Base-by-base conservation (phyloP, 2,113 vertebrate genomes). In the Phrynosoma blainvillii region DNA sequence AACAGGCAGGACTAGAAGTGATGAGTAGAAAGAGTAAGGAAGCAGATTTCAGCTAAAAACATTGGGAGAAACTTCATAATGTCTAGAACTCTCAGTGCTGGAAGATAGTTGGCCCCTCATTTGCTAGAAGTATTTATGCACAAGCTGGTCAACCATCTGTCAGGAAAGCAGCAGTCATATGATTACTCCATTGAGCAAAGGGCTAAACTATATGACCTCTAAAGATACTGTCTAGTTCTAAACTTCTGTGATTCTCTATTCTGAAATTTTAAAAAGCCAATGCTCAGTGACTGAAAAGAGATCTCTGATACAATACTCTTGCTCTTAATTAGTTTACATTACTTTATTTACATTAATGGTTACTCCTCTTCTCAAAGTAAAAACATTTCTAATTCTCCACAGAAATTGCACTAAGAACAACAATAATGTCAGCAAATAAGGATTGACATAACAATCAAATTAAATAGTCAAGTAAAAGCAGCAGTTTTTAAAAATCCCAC, bases 1-100 rank as follows among this genome's bases (percentile, higher is more conserved):
- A 68, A 14, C 36, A 62, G 36, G 36, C 80, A 82, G 65, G 23
- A 82, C 32, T 66, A 14, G 23, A 36, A 66, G 12, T 62, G 32
- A 82, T 68, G 36, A 36, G 62, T 82, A 23, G 62, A 42, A 82
- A 82, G 25, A 65, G 32, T 23, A 82, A 40, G 21, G 36, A 40
- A 82, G 59, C 59, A 82, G 79, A 66, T 25, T 82, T 82, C 40
- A 66, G 79, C 36, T 82, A 68, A 82, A 82, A 82, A 65, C 62
- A 82, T 65, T 81, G 23, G 65, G 59, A 82, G 32, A 42, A 68
- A 82, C 27, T 42, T 68, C 20, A 40, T 68, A 27, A 65, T 66
- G 62, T 36, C 14, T 66, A 42, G 59, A 82, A 68, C 62, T 82
- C 66, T 66, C 62, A 82, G 68, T 59, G 66, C 54, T 59, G 78